phyloP scores from a whole-genome alignment of 2,113 vertebrate species.

The Rhagologus leucostigma region DNA sequence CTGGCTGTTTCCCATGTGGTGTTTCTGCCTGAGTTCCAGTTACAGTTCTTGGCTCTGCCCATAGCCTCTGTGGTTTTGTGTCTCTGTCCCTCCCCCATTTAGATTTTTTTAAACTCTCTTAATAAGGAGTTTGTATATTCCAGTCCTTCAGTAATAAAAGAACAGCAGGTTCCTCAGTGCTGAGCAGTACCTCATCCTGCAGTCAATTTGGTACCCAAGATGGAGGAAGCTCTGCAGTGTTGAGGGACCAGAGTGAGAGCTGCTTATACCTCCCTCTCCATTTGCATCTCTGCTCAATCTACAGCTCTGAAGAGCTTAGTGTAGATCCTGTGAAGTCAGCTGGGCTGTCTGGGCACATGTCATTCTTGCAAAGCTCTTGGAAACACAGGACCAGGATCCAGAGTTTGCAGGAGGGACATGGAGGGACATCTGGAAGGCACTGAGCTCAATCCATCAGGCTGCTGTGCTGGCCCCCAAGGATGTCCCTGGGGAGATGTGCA shows the following conservation, averaged over 20 bases:
- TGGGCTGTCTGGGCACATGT: not conserved
- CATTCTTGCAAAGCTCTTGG: not conserved
- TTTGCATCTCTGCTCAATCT: not conserved
- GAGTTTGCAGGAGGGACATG: not conserved
- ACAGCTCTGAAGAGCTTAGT: not conserved
- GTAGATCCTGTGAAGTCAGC: not conserved
- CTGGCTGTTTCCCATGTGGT: not conserved
- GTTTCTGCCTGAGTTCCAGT: not conserved
- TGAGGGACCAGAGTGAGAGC: accelerated
- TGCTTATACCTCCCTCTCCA: not conserved
- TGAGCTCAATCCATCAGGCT: not conserved
- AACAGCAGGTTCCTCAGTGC: not conserved
- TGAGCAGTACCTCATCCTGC: not conserved
- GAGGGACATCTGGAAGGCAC: not conserved
- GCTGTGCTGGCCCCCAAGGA: not conserved
- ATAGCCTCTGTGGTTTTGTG: not conserved
- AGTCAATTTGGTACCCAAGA: accelerated
- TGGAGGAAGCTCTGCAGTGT: not conserved
- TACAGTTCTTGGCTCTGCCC: not conserved
- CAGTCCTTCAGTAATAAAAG: not conserved
- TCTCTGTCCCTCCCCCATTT: not conserved
- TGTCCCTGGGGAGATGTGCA: not conserved
- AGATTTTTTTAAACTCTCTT: not conserved
- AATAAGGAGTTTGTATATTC: not conserved
- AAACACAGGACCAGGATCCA: not conserved